These are phyloP conservation scores for Chymomyza costata DNA, from an alignment of 1,140 invertebrate species.

Conservation along the genomic window DNA sequence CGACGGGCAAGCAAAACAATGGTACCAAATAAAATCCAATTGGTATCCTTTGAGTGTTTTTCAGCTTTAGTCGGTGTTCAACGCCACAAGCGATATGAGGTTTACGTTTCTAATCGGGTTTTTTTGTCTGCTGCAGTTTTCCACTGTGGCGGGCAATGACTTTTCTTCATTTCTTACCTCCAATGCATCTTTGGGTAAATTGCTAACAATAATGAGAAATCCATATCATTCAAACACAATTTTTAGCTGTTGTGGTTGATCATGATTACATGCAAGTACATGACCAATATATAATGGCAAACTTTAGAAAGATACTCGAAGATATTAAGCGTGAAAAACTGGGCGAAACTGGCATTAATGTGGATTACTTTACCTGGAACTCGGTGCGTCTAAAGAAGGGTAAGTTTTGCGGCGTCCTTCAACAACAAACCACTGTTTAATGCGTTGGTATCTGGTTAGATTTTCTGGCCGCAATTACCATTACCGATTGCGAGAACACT, in stretches of 20 bases:
- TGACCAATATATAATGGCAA: slow-evolving; percentile 77
- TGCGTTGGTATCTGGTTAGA: slow-evolving; percentile 75
- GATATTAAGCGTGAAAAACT: slow-evolving; percentile 79
- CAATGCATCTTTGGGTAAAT: slow-evolving; percentile 82
- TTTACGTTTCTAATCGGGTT: slow-evolving; percentile 1
- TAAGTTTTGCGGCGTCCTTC: slow-evolving; percentile 68
- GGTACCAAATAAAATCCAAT: not conserved
- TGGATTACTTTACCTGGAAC: slow-evolving; percentile 80
- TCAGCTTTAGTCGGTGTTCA: slow-evolving; percentile 41
- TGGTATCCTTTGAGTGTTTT: slow-evolving; percentile 18
- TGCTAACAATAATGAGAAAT: not conserved
- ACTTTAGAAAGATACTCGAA: slow-evolving; percentile 79
- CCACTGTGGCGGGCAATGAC: slow-evolving; percentile 76
- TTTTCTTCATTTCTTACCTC: slow-evolving; percentile 82
- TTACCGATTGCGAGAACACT: slow-evolving; percentile 82
- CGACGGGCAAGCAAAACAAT: slow-evolving; percentile 15
- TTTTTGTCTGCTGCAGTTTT: slow-evolving; percentile 11
- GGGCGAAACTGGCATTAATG: slow-evolving; percentile 79
- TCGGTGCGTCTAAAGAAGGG: slow-evolving; percentile 81
- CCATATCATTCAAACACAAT: slow-evolving; percentile 1
- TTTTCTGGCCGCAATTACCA: slow-evolving; percentile 82
- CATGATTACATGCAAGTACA: slow-evolving; percentile 78
- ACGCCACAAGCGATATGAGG: slow-evolving; percentile 38
- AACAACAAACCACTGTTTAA: slow-evolving; percentile 3
- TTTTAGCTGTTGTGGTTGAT: slow-evolving; percentile 79